Base-by-base conservation (phyloP, 1,140 invertebrate genomes). In the Theocolax elegans region DNA sequence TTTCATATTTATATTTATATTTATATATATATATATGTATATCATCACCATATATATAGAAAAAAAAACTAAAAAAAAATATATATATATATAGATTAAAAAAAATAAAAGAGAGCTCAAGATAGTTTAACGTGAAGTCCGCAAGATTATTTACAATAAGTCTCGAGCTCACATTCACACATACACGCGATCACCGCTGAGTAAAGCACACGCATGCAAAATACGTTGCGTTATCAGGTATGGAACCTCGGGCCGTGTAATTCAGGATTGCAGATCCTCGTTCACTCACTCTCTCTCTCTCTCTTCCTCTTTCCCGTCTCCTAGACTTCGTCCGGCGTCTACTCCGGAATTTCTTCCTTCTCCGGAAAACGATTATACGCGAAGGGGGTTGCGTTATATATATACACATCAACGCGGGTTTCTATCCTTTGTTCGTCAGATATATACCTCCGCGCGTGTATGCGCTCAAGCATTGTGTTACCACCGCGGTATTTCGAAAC, bases 361-460 rank as follows among this genome's bases (percentile, higher is more conserved):
- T 65, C 62, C 35, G 38, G 49, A 54, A 54, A 54, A 53, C 63
- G 49, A 65, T 65, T 65, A 65, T 44, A 54, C 19, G 63, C 31
- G 17, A n/a, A 8, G 29, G 35, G n/a, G 15, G 53, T n/a, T n/a
- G n/a, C n/a, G n/a, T n/a, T n/a, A n/a, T n/a, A n/a, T n/a, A n/a
- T n/a, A n/a, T n/a, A n/a, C n/a, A n/a, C n/a, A n/a, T n/a, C n/a
- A 15, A 9, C 8, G 12, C 19, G 17, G n/a, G n/a, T n/a, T 7
- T 3, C 23, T 3, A 3, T 31, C 46, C 46, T 42, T 38, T 64
- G 31, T 64, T 64, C 29, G 46, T 10, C n/a, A 63, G 29, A 31
- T 10, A 19, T n/a, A n/a, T 38, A 23, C 21, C 23, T 19, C 8
- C 31, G 17, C 9, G 60, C 1, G 60, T 15, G 17, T 2, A 31